These are phyloP conservation scores for Phymorhynchus buccinoides DNA, from an alignment of 1,140 invertebrate species.

Conservation along the genomic window DNA sequence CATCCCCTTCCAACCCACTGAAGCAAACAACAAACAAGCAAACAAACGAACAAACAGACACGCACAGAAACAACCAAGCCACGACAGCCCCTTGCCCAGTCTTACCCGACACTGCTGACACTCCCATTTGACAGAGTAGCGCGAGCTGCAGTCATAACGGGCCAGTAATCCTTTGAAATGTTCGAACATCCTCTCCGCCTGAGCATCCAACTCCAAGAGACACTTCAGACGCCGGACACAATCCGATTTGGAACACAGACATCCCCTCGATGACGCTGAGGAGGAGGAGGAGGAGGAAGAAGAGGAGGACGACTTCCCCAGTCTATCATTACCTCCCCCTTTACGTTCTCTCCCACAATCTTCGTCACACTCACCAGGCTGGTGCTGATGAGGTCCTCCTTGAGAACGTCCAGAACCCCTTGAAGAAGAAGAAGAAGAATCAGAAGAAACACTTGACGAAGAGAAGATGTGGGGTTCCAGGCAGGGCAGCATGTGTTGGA, in stretches of 20 bases:
- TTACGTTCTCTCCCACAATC: background rate
- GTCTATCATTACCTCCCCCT: background rate
- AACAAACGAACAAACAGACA: slow-evolving; percentile 8
- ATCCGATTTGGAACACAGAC: background rate
- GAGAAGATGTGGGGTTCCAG: background rate
- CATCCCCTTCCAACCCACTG: background rate
- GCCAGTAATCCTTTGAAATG: slow-evolving; percentile 34
- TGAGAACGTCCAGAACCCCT: background rate
- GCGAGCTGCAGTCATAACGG: slow-evolving; percentile 39
- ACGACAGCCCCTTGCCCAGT: too few relatives aligned
- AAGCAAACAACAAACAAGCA: background rate
- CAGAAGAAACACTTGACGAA: background rate
- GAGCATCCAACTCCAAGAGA: background rate
- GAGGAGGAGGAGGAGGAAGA: background rate
- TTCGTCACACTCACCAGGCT: background rate
- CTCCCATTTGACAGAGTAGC: slow-evolving; percentile 41
- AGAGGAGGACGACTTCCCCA: background rate
- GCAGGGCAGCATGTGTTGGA: slow-evolving; percentile 14
- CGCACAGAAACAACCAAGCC: background rate
- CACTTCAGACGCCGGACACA: background rate
- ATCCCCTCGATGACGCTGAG: background rate
- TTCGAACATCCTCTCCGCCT: slow-evolving; percentile 18
- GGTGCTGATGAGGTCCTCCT: background rate
- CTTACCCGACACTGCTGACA: slow-evolving; percentile 43
- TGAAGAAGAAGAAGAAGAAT: too few relatives aligned